These are phyloP conservation scores for Phrynocephalus vlangalii DNA, from an alignment of 2,797 vertebrate species.

Conservation along the genomic window DNA sequence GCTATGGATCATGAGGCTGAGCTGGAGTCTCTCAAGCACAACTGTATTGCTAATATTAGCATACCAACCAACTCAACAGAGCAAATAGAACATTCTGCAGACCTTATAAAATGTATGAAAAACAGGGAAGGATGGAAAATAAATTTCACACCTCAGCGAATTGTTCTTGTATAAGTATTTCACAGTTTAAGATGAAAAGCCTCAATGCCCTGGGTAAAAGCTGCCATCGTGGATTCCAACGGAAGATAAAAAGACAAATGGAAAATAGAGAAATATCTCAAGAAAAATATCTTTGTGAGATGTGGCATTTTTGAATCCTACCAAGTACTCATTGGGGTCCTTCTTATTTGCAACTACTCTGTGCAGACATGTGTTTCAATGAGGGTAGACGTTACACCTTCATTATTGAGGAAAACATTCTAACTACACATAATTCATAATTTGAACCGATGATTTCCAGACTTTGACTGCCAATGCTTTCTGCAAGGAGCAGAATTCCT, in stretches of 20 bases:
- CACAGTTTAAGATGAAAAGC: constrained; percentile 39
- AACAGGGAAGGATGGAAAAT: constrained; percentile 20
- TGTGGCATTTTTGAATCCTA: background rate
- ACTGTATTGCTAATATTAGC: background rate
- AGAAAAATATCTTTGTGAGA: background rate
- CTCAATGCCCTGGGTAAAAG: constrained; percentile 21
- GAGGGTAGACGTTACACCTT: background rate
- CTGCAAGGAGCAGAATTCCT: too few relatives aligned
- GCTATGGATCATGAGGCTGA: background rate
- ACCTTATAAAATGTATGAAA: constrained; percentile 13
- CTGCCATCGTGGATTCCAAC: background rate
- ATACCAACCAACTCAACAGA: constrained; percentile 21
- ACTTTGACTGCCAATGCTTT: too few relatives aligned
- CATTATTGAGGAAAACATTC: too few relatives aligned
- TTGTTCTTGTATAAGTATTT: constrained; percentile 45
- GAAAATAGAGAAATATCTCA: constrained; percentile 14
- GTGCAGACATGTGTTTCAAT: background rate
- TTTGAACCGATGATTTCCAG: too few relatives aligned
- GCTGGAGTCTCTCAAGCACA: background rate
- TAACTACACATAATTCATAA: too few relatives aligned
- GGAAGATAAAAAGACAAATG: constrained; percentile 34
- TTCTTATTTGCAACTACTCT: background rate
- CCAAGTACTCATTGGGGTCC: background rate
- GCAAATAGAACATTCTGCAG: background rate
- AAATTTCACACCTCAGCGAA: constrained; percentile 38